phyloP scores from a whole-genome alignment of 2,797 vertebrate genomes.

The Sebastes cheni region DNA sequence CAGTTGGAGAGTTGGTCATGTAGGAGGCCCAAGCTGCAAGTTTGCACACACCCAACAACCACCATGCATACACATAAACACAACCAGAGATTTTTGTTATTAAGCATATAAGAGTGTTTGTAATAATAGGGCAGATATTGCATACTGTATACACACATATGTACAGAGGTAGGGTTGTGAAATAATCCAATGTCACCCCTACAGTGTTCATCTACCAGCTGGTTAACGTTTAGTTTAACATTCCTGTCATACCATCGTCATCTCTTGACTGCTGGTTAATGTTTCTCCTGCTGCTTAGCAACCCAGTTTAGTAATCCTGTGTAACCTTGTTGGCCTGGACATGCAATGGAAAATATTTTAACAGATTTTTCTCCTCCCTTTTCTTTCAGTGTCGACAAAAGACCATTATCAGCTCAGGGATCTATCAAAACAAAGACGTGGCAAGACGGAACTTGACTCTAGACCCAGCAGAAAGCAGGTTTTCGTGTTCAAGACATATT shows the following conservation, averaged over 20 bases:
- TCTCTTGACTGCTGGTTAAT: slow-evolving; percentile 31
- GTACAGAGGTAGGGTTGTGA: not conserved
- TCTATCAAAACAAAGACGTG: not conserved
- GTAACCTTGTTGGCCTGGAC: not conserved
- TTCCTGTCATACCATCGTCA: not conserved
- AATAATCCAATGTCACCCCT: slow-evolving; percentile 33
- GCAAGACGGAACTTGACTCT: slow-evolving; percentile 46
- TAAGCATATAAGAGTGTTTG: not conserved
- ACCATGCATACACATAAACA: not conserved
- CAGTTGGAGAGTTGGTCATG: slow-evolving; percentile 96
- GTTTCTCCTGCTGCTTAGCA: slow-evolving; percentile 38
- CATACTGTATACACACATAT: not conserved
- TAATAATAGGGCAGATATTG: not conserved
- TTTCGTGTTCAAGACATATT: not conserved
- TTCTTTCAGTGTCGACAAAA: not conserved
- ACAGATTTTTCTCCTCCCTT: not conserved
- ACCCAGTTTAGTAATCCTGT: not conserved
- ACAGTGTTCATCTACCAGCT: not conserved
- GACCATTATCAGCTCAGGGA: not conserved
- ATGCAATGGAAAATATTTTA: slow-evolving; percentile 28
- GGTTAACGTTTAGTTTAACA: slow-evolving; percentile 23
- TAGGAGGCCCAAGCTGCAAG: slow-evolving; percentile 92
- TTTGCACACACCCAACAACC: not conserved
- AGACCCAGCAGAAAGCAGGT: not conserved
- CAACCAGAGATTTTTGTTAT: not conserved